Evolutionary conservation across 2,113 vertebrate genomes (phyloP).

Genomic region (Meleagris gallopavo): DNA sequence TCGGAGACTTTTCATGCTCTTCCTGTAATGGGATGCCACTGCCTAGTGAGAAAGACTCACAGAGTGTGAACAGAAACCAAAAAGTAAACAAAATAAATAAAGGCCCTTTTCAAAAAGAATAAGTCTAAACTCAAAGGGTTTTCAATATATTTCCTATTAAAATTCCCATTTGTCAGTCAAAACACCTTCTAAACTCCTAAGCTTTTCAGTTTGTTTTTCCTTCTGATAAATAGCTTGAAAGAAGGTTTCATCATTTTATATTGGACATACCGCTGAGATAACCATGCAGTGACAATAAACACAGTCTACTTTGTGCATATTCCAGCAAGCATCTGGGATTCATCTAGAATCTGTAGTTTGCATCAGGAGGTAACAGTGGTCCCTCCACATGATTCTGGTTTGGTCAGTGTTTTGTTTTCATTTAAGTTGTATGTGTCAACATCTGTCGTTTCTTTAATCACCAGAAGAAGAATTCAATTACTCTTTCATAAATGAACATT

Average conservation of each 20-base stretch:
- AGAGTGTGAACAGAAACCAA: background rate
- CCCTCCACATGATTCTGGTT: constrained; percentile 34
- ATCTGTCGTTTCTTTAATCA: constrained; percentile 61
- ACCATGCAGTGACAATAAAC: constrained; percentile 65
- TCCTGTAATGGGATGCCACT: background rate
- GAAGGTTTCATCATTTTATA: constrained; percentile 48
- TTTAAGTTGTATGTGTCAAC: constrained; percentile 53
- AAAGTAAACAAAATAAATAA: constrained; percentile 16
- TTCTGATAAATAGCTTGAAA: constrained; percentile 53
- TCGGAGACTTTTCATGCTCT: background rate
- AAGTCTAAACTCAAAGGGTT: background rate
- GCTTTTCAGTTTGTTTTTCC: constrained; percentile 10
- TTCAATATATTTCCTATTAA: constrained; percentile 54
- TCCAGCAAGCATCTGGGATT: constrained; percentile 65
- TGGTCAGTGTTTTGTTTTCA: constrained; percentile 59
- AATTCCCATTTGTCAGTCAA: constrained; percentile 48
- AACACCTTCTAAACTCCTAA: constrained; percentile 10
- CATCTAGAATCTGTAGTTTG: constrained; percentile 65
- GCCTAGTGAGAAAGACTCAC: background rate
- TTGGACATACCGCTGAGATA: constrained; percentile 39
- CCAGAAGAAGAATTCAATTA: constrained; percentile 61
- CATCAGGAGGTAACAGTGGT: constrained; percentile 54
- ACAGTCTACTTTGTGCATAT: constrained; percentile 48
- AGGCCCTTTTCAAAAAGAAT: background rate
- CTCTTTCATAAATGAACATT: constrained; percentile 48